phyloP scores from a whole-genome alignment of 2,797 vertebrate species.

The Tenualosa thibaudeaui region DNA sequence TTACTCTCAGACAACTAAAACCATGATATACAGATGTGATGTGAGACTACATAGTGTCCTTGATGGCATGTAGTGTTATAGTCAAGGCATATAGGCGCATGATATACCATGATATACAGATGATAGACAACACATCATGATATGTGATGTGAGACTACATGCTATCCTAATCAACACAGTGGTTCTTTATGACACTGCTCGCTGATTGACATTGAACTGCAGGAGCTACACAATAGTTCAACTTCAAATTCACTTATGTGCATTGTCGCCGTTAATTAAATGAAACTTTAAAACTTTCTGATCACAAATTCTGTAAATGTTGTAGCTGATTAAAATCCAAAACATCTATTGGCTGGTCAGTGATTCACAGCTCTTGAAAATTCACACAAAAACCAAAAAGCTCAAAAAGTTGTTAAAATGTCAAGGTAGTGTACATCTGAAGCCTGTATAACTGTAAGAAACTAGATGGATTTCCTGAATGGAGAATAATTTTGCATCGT shows the following conservation, averaged over 20 bases:
- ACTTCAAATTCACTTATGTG: neutral
- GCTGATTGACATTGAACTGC: neutral
- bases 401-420: too few species aligned
- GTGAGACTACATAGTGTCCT: too few species aligned
- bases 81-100: too few species aligned
- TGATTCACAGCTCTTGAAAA: neutral
- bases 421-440: neutral
- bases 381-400: neutral
- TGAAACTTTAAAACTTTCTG: too few species aligned
- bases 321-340: neutral
- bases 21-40: neutral
- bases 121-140: too few species aligned
- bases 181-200: neutral
- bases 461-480: neutral
- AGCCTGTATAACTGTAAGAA: neutral
- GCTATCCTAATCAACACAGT: too few species aligned
- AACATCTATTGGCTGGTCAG: neutral
- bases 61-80: too few species aligned
- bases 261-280: too few species aligned
- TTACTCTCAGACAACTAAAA: neutral
- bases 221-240: neutral
- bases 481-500: neutral
- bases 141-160: too few species aligned
- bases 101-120: too few species aligned
- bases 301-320: too few species aligned